A percentile compares a stretch with the other conserved stretches of the same genome.
Conservation (phyloP, 2,888 invertebrate species). For the Osmoderma eremita region DNA sequence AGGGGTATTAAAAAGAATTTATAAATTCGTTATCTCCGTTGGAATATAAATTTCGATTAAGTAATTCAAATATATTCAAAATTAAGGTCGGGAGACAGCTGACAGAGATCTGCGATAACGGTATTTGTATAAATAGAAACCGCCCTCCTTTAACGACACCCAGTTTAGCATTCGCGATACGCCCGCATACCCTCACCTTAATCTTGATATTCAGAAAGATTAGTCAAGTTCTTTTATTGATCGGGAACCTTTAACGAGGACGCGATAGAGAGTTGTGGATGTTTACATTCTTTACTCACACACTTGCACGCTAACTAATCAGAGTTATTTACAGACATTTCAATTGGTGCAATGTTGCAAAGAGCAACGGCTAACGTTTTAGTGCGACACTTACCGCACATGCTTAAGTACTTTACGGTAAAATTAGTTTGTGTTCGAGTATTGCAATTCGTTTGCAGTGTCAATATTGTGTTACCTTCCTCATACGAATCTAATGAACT, state of each 20-base stretch:
- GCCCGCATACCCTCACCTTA: not conserved
- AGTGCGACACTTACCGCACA: not conserved
- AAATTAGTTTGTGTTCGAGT: constrained; percentile 11
- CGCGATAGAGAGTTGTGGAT: not conserved
- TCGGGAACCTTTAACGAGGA: constrained; percentile 2
- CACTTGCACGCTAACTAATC: constrained; percentile 6
- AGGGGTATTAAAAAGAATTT: not conserved
- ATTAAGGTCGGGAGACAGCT: no score
- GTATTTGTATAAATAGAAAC: no score
- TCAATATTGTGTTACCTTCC: constrained; percentile 17
- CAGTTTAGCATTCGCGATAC: not conserved
- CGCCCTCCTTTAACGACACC: no score
- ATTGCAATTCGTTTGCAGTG: constrained; percentile 20
- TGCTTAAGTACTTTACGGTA: not conserved
- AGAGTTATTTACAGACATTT: constrained; percentile 17
- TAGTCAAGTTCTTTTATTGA: constrained; percentile 23
- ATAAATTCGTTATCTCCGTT: constrained; percentile 16
- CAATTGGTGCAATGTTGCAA: constrained; percentile 10
- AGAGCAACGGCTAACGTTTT: constrained; percentile 7
- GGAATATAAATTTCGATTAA: no score
- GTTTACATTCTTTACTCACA: not conserved
- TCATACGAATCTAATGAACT: constrained; percentile 2
- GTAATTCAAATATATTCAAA: no score
- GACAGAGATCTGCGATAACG: no score
- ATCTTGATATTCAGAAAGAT: constrained; percentile 20